phyloP scores from a whole-genome alignment of 2,888 invertebrate genomes.

The Cephus spinipes region DNA sequence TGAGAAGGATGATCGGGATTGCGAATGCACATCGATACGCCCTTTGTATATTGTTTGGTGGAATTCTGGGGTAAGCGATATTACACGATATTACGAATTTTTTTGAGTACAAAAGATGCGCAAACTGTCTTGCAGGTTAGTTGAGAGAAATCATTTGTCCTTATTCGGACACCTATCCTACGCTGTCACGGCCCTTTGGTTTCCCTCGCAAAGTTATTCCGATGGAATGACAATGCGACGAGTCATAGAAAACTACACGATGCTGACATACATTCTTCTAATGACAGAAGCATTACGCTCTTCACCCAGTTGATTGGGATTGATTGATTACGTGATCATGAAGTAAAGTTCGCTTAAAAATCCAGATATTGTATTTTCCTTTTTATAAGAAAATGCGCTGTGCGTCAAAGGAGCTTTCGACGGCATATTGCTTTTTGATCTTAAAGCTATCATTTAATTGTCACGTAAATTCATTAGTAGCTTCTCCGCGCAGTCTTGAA shows the following conservation, averaged over 20 bases:
- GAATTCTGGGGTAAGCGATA: constrained; percentile 40
- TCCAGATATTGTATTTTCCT: not conserved
- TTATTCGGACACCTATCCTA: constrained; percentile 42
- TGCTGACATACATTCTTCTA: constrained; percentile 42
- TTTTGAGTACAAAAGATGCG: constrained; percentile 12
- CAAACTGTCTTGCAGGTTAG: constrained; percentile 28
- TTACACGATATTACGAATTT: not conserved
- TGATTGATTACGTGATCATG: not conserved
- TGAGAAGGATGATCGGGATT: not conserved
- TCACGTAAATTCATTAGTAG: not conserved
- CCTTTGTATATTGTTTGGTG: constrained; percentile 38
- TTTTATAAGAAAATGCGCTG: not conserved
- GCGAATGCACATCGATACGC: not conserved
- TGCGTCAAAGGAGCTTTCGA: not conserved
- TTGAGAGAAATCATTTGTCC: constrained; percentile 38
- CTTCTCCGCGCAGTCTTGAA: constrained; percentile 11
- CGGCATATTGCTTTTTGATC: constrained; percentile 8
- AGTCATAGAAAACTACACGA: constrained; percentile 49
- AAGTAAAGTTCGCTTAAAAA: not conserved
- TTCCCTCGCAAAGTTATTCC: constrained; percentile 41
- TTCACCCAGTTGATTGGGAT: not conserved
- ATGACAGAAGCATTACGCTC: constrained; percentile 46
- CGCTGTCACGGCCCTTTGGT: constrained; percentile 32
- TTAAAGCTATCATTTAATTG: not conserved
- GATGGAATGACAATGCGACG: constrained; percentile 41